Conservation (phyloP, 2,888 invertebrate genomes). For the Nesidiocoris tenuis region DNA sequence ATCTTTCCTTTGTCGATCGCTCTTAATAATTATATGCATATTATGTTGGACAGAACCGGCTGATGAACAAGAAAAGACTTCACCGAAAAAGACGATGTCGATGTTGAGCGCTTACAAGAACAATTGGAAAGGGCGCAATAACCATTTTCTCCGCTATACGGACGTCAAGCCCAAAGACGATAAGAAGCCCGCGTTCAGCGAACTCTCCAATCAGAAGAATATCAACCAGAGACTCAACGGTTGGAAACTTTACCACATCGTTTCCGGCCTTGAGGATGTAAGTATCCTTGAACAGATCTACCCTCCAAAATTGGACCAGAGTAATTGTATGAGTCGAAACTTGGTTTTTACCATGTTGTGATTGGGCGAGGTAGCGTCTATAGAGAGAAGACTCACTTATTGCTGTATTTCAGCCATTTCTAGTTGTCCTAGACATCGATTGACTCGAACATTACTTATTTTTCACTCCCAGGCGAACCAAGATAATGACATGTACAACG, state of each 20-base stretch:
- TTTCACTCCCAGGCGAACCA: conserved; percentile 60
- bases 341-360: too few species aligned
- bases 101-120: conserved; percentile 66
- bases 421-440: too few species aligned
- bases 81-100: conserved; percentile 53
- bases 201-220: conserved; percentile 84
- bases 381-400: too few species aligned
- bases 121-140: conserved; percentile 70
- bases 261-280: conserved; percentile 88
- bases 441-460: too few species aligned
- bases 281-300: too few species aligned
- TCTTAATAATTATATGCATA: too few species aligned
- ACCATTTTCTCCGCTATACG: conserved; percentile 71
- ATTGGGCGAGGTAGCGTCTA: too few species aligned
- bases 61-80: conserved; percentile 36
- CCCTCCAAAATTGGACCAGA: too few species aligned
- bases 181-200: conserved; percentile 78
- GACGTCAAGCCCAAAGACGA: conserved; percentile 90
- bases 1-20: too few species aligned
- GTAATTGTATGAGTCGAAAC: too few species aligned
- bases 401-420: too few species aligned
- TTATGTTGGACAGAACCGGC: too few species aligned
- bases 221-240: conserved; percentile 86
- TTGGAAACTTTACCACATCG: conserved; percentile 92
- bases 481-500: conserved; percentile 60